Evolutionary conservation across 2,113 vertebrate genomes (phyloP), one percentile per base, ranked within the genome.

Genomic region (Cryptomyrus ogoouensis): DNA sequence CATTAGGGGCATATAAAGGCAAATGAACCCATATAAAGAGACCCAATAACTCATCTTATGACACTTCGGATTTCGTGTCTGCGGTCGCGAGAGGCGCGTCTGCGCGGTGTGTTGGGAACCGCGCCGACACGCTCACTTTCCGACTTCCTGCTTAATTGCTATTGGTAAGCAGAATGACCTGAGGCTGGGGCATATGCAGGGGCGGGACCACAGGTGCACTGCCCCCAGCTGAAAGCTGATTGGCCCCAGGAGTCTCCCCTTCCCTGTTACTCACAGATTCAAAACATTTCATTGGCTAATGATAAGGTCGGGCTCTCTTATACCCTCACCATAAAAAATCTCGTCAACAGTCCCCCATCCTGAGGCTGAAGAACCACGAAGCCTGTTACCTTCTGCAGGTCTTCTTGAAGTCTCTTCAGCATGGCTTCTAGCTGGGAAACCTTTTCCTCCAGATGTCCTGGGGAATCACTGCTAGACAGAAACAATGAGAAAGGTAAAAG

Each of bases 331-430:
- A 50, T 49, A 39, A 62, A 17, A 66, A 44, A 56, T 56, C 70
- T 90, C 83, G 47, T 84, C 90, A 80, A 6, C 3, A 44, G 42
- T 85, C 74, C 35, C 74, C 74, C 17, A 21, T 49, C 42, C 46
- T 47, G 46, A 24, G 49, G 1, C 4, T 56, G 88, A 87, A 46
- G 70, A 24, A 58, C 88, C n/a, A 92, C 93, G 93, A 91, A 90
- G 91, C 92, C 90, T 92, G 94, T 95, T 95, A 98, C 97, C 97
- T 96, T 97, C 94, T 97, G 96, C 90, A 98, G 96, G 92, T 98
- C 97, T 44, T 97, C 97, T 94, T 98, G 97, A 89, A 98, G 96
- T 88, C 95, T 96, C 94, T 96, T 97, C 92, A 98, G 95, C 95
- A 97, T 97, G 91, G 93, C 91, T 93, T 98, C 97, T 93, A 98